phyloP scores from a whole-genome alignment of 2,888 invertebrate genomes.

The Drosophila meridiana region DNA sequence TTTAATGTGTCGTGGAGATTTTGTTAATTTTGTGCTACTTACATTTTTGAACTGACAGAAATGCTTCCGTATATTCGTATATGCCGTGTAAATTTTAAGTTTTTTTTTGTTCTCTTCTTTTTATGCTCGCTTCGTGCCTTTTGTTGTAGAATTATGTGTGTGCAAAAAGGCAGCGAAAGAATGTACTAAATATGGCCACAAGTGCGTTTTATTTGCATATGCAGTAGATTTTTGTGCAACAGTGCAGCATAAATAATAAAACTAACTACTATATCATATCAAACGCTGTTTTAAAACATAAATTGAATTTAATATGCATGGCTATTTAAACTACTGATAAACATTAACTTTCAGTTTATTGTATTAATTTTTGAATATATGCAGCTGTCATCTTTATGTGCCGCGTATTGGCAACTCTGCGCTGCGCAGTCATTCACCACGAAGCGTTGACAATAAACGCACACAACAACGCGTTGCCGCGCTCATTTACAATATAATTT shows the following conservation, averaged over 20 bases:
- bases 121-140: slow-evolving; percentile 46
- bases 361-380: background rate
- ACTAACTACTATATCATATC: background rate
- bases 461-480: slow-evolving; percentile 38
- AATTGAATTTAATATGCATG: background rate
- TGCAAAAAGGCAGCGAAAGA: slow-evolving; percentile 42
- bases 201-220: slow-evolving; percentile 14
- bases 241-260: background rate
- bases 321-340: background rate
- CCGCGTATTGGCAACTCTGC: slow-evolving; percentile 12
- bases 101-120: slow-evolving; percentile 28
- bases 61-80: slow-evolving; percentile 42
- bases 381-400: background rate
- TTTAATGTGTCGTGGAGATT: slow-evolving; percentile 23
- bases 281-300: background rate
- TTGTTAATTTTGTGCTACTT: slow-evolving; percentile 57
- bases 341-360: background rate
- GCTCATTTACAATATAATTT: slow-evolving; percentile 63
- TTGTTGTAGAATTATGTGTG: slow-evolving; percentile 56
- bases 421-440: slow-evolving; percentile 28
- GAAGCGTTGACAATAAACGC: slow-evolving; percentile 10
- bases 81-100: slow-evolving; percentile 42
- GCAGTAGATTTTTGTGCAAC: slow-evolving; percentile 14
- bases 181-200: slow-evolving; percentile 35
- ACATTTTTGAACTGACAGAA: slow-evolving; percentile 68